Evolutionary conservation across 2,113 vertebrate species (phyloP), one percentile per base, ranked within the genome.

Genomic region (Lipophrys pholis): DNA sequence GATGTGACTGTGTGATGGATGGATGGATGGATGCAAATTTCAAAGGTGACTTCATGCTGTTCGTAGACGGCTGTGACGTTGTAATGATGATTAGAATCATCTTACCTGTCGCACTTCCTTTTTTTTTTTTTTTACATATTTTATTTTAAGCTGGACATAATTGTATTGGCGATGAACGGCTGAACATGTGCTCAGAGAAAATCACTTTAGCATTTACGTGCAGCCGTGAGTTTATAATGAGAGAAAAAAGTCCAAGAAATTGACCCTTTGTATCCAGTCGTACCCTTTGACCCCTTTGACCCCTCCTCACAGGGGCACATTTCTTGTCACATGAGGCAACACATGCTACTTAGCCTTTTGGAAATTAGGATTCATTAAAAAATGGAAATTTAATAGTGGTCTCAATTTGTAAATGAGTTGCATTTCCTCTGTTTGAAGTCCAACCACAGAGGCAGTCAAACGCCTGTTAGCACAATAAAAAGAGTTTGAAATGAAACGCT

Each of bases 381-480:
- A 89, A 75, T 93, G 90, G 87, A 91, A 93, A 92, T 91, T 89
- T 88, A 90, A 93, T 90, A 88, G 91, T 64, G 78, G 57, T 78
- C 85, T 62, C 7, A 81, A 54, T 82, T 81, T 76, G 71, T 83
- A 62, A 73, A 70, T 2, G 62, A 78, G 52, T 53, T 43, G 73
- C 80, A 78, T 78, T 91, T 87, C 77, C 84, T 88, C 61, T 17
- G 61, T 73, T 50, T 80, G 36, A 76, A 64, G 30, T 58, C 69
- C 63, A 68, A 60, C 61, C 74, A 50, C 78, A 69, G 69, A 71
- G 62, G 56, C 81, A 59, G 60, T 77, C 68, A 64, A 76, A 76
- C 2, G 75, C 80, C 70, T 84, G 70, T 65, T 87, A 78, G 21
- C 4, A 30, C 21, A 30, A 30, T 58, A 73, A 74, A 69, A 78